Evolutionary conservation across 2,797 vertebrate species (phyloP).

Genomic region (Muscicapa comitata): DNA sequence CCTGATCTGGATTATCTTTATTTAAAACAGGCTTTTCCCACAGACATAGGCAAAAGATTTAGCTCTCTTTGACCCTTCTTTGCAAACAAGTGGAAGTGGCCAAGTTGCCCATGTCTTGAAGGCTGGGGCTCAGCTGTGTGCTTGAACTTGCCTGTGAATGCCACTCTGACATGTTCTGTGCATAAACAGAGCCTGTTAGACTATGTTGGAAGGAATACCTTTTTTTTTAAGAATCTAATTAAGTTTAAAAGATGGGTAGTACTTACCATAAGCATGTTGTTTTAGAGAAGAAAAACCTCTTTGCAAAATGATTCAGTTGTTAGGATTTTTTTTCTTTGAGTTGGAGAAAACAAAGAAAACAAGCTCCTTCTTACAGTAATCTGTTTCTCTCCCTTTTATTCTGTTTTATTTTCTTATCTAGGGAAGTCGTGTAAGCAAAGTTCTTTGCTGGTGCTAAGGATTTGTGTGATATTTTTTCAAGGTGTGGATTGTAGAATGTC

Average conservation of each 20-base stretch:
- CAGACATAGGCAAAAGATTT: neutral
- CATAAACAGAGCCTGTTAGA: neutral
- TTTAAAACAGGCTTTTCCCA: neutral
- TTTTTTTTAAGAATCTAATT: neutral
- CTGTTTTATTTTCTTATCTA: slow-evolving; percentile 67
- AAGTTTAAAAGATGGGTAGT: neutral
- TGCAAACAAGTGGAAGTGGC: neutral
- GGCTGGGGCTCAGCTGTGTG: neutral
- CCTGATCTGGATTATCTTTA: neutral
- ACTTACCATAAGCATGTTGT: slow-evolving; percentile 39
- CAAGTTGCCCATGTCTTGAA: neutral
- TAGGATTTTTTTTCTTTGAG: neutral
- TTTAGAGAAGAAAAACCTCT: slow-evolving; percentile 41
- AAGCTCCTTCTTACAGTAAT: slow-evolving; percentile 43
- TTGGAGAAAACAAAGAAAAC: slow-evolving; percentile 11
- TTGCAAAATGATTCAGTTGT: slow-evolving; percentile 39
- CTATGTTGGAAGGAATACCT: neutral
- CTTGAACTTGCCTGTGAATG: neutral
- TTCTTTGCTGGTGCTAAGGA: slow-evolving; percentile 24
- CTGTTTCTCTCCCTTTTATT: slow-evolving; percentile 58
- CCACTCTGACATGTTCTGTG: neutral
- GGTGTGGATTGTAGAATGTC: slow-evolving; percentile 71
- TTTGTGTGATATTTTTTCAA: slow-evolving; percentile 66
- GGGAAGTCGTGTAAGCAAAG: slow-evolving; percentile 17
- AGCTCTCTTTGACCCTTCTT: neutral